These are phyloP conservation scores for Torymus aiolomorphi DNA, from an alignment of 2,888 invertebrate species.

Conservation along the genomic window DNA sequence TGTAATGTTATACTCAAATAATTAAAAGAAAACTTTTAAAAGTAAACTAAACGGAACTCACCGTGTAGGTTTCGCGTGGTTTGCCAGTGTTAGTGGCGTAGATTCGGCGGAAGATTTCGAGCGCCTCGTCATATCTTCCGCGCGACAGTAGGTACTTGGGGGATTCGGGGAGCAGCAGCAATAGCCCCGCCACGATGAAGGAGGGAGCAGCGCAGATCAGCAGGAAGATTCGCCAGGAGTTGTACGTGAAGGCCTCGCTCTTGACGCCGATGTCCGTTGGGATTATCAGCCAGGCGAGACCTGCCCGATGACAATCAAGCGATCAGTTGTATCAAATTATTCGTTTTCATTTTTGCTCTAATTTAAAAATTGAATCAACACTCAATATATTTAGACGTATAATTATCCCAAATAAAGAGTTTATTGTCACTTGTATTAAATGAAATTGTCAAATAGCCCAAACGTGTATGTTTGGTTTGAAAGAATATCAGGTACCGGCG, in stretches of 20 bases:
- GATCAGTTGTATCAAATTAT: neutral
- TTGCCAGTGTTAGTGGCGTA: slow-evolving; percentile 89
- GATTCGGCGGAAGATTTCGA: slow-evolving; percentile 88
- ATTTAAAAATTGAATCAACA: too few relatives aligned
- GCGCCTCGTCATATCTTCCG: slow-evolving; percentile 87
- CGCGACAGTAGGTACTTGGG: slow-evolving; percentile 91
- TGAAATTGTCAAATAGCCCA: too few relatives aligned
- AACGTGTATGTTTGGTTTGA: too few relatives aligned
- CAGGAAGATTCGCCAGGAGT: slow-evolving; percentile 95
- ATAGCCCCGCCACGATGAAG: slow-evolving; percentile 88
- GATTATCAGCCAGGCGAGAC: slow-evolving; percentile 79
- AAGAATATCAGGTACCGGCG: too few relatives aligned
- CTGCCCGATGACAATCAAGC: slow-evolving; percentile 67
- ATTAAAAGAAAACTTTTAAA: too few relatives aligned
- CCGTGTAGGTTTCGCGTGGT: slow-evolving; percentile 85
- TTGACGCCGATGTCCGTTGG: slow-evolving; percentile 81
- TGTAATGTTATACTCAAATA: too few relatives aligned
- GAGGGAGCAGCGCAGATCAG: slow-evolving; percentile 92
- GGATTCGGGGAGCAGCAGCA: slow-evolving; percentile 91
- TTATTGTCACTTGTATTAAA: too few relatives aligned
- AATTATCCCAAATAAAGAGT: too few relatives aligned
- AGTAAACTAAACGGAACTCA: slow-evolving; percentile 76
- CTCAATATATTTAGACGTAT: too few relatives aligned
- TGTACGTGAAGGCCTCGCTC: slow-evolving; percentile 85
- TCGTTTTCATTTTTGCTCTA: too few relatives aligned